Base-by-base conservation (phyloP, 2,797 vertebrate genomes). In the Malacoraja senta region DNA sequence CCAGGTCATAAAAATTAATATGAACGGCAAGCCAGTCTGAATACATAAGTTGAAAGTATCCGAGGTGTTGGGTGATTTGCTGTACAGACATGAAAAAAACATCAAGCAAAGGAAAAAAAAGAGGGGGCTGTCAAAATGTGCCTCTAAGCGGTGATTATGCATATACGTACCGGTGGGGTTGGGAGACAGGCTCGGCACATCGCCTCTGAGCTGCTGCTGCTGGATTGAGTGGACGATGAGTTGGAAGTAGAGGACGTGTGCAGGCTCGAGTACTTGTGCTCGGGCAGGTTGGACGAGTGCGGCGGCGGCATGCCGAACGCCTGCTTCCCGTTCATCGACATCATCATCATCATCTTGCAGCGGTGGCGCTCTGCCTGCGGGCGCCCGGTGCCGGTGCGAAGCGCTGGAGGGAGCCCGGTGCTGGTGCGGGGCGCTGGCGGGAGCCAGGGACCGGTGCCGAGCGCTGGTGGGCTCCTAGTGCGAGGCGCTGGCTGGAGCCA, bases 1-100 rank as follows among this genome's bases (percentile, higher is more conserved):
- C 97, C 98, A 98, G 97, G 97, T 98, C 98, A 98, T 98, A 97
- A 98, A 98, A 98, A 98, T 98, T 98, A 97, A 98, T 98, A 97
- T 95, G 96, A 95, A 96, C 97, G 96, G 97, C 97, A 97, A 97
- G 97, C 96, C 96, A 96, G 96, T 95, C 96, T 97, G 97, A 97
- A 98, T 98, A 97, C 97, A 97, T 97, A 97, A 98, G 97, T 97
- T 97, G 96, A 96, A 96, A 96, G 94, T 93, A 88, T 93, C 96
- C 95, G 94, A 97, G 97, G 97, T 97, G 97, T 96, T 96, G 97
- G 97, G 97, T 98, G 98, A 98, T 98, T 98, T 98, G 98, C 98
- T 98, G 97, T 97, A 96, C 97, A 97, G 97, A 97, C 97, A 98
- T 98, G 97, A 98, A 98, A 98, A 98, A 98, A 98, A 98, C 97